Base-by-base conservation (phyloP, 1,140 invertebrate genomes). In the Oryctes rhinoceros region DNA sequence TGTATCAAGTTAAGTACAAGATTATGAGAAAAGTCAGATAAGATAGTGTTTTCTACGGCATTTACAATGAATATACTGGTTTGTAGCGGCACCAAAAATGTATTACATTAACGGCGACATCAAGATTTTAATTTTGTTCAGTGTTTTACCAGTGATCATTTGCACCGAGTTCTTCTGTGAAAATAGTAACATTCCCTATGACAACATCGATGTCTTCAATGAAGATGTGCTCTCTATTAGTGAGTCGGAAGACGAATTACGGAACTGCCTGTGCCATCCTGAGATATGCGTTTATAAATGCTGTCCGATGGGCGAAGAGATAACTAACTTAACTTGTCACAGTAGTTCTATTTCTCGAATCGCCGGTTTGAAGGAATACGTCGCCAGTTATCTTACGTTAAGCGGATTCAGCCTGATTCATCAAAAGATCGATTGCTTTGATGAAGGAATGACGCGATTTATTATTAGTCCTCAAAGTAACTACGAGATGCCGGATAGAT, bases 371-470 rank as follows among this genome's bases (percentile, higher is more conserved):
- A 67, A 67, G 65, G 65, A 24, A 67, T 67, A 67, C 18, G 20
- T 67, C 20, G 30, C 2, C 3, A 35, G 65, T 0, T 13, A 6
- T 24, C 18, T 67, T 1, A 67, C 13, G 6, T 24, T 67, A 24
- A 24, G 6, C 18, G 20, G 30, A 67, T 24, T 20, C 65, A 35
- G 18, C 30, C 1, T 67, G 7, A 67, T 67, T 67, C 65, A 67
- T 13, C 65, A 67, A 30, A 24, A 24, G 6, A 67, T 67, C 7
- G 20, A 24, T 24, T 67, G 65, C 65, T 67, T 67, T 18, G 65
- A 67, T 67, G 20, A n/a, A 13, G 65, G 65, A 24, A 67, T 67
- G 65, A 67, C 65, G 13, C 65, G 65, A 11, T 67, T 67, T 67
- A 67, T 67, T 35, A 67, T 67, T 20, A 24, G 24, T 20, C n/a